phyloP scores from a whole-genome alignment of 2,113 vertebrate genomes.

The Phyllostomus hastatus region DNA sequence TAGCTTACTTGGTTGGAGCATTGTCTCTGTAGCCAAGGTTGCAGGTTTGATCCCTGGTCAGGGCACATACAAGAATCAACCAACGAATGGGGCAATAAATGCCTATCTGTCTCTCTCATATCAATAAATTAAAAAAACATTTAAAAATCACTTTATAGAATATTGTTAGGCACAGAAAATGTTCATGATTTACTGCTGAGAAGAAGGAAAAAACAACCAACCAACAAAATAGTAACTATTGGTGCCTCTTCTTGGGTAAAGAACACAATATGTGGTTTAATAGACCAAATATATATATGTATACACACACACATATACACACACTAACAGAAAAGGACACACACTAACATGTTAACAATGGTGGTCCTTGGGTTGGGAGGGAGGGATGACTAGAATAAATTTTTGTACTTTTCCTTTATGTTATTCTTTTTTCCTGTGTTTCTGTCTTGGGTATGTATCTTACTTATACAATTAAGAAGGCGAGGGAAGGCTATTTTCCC shows the following conservation, averaged over 20 bases:
- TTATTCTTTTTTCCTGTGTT: neutral
- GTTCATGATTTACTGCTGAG: neutral
- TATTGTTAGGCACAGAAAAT: neutral
- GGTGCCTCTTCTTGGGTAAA: neutral
- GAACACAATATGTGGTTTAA: neutral
- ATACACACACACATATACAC: too few species aligned
- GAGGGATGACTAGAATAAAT: neutral
- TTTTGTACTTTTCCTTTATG: neutral
- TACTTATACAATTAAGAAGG: neutral
- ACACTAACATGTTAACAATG: neutral
- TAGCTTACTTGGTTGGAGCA: too few species aligned
- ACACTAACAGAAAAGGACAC: neutral
- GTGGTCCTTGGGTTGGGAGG: neutral
- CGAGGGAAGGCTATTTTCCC: neutral
- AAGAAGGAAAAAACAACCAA: neutral
- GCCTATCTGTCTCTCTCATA: too few species aligned
- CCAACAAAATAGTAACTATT: neutral
- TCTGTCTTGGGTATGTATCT: neutral
- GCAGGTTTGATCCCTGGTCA: too few species aligned
- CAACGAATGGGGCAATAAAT: too few species aligned
- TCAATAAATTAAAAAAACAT: neutral
- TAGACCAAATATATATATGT: neutral
- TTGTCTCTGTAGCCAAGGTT: too few species aligned
- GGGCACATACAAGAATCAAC: too few species aligned
- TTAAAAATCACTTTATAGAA: neutral